Percentiles rank a stretch among this genome's conserved stretches.
phyloP scores from a whole-genome alignment of 2,113 vertebrate species.

The Triplophysa tibetana region DNA sequence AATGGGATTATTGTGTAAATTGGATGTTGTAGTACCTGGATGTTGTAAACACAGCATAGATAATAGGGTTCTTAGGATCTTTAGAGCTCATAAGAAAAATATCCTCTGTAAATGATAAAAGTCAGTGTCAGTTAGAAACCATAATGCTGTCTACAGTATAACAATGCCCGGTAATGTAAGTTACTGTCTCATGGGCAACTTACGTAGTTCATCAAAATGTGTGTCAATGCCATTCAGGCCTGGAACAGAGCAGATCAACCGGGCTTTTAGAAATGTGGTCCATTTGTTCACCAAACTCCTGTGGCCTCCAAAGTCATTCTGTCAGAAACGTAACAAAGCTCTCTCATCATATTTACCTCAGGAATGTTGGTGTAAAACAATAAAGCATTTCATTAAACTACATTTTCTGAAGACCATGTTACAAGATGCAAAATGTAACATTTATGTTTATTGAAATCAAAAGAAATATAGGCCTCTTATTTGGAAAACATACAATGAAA shows the following conservation, averaged over 20 bases:
- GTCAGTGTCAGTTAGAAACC: not conserved
- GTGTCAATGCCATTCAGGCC: conserved; percentile 96
- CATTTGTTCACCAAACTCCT: conserved; percentile 98
- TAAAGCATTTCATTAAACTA: too few relatives aligned
- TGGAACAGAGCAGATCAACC: conserved; percentile 93
- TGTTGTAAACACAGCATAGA: conserved; percentile 96
- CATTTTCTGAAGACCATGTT: too few relatives aligned
- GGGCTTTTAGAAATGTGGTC: conserved; percentile 97
- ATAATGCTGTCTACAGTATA: not conserved
- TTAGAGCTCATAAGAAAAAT: conserved; percentile 96
- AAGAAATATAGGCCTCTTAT: too few relatives aligned
- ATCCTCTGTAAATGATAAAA: conserved; percentile 81
- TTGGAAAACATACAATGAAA: too few relatives aligned
- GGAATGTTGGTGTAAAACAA: not conserved
- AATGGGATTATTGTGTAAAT: conserved; percentile 18
- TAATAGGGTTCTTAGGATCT: conserved; percentile 93
- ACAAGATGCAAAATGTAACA: too few relatives aligned
- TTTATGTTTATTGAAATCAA: too few relatives aligned
- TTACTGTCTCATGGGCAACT: conserved; percentile 65
- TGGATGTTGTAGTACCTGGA: conserved; percentile 81
- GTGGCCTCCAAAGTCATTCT: conserved; percentile 98
- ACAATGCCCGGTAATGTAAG: not conserved
- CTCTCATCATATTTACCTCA: not conserved
- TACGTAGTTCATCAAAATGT: conserved; percentile 96
- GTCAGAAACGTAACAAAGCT: conserved; percentile 54